Conservation (phyloP, 1,140 invertebrate genomes). For the Rhizoglyphus robini region DNA sequence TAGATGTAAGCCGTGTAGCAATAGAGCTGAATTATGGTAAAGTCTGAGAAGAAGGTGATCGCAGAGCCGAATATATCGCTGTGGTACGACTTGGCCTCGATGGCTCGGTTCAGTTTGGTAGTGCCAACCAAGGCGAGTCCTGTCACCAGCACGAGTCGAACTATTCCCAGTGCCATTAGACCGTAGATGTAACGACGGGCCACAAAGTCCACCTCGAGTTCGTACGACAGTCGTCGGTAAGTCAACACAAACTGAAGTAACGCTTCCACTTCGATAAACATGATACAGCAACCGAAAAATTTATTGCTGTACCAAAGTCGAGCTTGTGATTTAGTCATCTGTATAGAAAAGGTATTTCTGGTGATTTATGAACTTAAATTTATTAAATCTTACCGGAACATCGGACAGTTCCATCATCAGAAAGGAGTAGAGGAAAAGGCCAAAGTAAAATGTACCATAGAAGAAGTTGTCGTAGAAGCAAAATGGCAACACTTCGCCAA, state of each 20-base stretch:
- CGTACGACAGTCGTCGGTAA: background rate
- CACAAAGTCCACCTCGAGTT: background rate
- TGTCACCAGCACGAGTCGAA: background rate
- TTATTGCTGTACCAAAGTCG: background rate
- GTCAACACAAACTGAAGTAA: background rate
- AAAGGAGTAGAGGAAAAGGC: background rate
- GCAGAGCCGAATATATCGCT: background rate
- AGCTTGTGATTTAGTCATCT: background rate
- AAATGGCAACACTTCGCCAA: background rate
- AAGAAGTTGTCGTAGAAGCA: constrained; percentile 2
- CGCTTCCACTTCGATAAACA: background rate
- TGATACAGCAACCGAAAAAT: background rate
- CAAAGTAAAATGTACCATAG: background rate
- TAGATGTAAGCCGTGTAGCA: constrained; percentile 1
- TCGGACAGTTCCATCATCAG: background rate
- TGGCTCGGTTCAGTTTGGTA: background rate
- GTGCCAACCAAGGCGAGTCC: background rate
- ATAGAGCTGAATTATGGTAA: constrained; percentile 1
- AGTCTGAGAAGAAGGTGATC: constrained; percentile 1
- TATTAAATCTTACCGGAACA: background rate
- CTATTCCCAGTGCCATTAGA: background rate
- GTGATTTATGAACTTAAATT: background rate
- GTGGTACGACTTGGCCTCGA: background rate
- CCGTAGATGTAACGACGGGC: background rate
- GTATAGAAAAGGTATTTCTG: too few species aligned